Percentiles rank a stretch among this genome's conserved stretches.
phyloP scores from a whole-genome alignment of 37 sponge, comb jelly and placozoan genomes.

The Chondrosia reniformis region DNA sequence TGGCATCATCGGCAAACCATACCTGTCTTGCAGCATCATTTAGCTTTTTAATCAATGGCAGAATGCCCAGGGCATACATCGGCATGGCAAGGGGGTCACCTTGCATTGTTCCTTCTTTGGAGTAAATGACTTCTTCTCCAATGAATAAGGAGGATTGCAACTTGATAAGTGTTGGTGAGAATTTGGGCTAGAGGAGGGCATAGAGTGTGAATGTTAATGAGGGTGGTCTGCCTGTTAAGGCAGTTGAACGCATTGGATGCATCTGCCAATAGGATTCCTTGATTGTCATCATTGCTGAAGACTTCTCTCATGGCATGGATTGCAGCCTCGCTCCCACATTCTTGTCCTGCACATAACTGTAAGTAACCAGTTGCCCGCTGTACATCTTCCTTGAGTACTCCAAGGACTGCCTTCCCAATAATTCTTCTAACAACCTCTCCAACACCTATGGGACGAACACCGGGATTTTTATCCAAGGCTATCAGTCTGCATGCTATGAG shows the following conservation, averaged over 20 bases:
- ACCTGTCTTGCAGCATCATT: not conserved
- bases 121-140: not conserved
- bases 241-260: conserved; percentile 63
- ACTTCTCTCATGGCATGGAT: conserved; percentile 43
- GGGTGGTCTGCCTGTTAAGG: conserved; percentile 46
- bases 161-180: conserved; percentile 14
- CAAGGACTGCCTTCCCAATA: conserved; percentile 43
- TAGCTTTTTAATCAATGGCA: conserved; percentile 7
- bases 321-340: conserved; percentile 54
- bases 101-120: conserved; percentile 24
- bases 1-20: conserved; percentile 22
- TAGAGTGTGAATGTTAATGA: conserved; percentile 29
- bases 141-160: not conserved
- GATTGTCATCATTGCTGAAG: conserved; percentile 14
- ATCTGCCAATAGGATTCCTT: conserved; percentile 57
- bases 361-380: conserved; percentile 34
- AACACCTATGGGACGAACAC: conserved; percentile 20
- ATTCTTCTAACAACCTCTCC: conserved; percentile 49
- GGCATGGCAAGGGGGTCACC: conserved; percentile 20
- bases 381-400: conserved; percentile 20
- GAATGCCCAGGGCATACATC: conserved; percentile 8
- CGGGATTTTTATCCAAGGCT: conserved; percentile 7
- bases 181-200: not conserved
- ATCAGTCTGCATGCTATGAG: conserved; percentile 43
- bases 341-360: conserved; percentile 67